Conservation (phyloP, 2,797 vertebrate species). For the Microtus californicus region DNA sequence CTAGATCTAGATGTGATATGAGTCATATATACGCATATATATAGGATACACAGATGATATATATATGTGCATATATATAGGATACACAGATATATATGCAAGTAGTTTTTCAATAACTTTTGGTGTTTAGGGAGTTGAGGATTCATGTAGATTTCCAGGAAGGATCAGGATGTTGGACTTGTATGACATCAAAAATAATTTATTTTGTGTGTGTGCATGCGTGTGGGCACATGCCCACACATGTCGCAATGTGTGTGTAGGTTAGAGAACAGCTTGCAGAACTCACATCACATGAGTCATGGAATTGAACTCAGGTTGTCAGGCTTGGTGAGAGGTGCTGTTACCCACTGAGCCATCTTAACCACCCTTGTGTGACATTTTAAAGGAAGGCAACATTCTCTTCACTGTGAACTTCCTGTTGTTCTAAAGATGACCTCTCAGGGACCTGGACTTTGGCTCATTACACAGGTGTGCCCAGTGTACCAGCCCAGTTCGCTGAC, state of each 20-base stretch:
- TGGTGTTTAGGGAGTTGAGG: not conserved
- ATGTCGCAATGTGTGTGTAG: no score
- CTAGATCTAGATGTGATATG: not conserved
- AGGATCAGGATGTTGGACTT: not conserved
- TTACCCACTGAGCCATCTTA: not conserved
- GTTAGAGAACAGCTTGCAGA: not conserved
- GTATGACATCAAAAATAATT: not conserved
- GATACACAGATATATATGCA: not conserved
- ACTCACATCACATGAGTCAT: not conserved
- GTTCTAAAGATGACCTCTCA: not conserved
- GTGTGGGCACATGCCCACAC: not conserved
- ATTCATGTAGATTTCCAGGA: not conserved
- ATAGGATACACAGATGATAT: no score
- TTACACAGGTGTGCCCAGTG: not conserved
- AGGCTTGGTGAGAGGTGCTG: not conserved
- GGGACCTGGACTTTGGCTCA: not conserved
- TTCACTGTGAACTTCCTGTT: not conserved
- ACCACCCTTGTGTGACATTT: not conserved
- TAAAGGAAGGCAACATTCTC: not conserved
- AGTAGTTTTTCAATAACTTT: not conserved
- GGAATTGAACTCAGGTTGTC: not conserved
- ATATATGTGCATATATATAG: no score
- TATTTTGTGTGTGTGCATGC: not conserved
- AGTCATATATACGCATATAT: not conserved
- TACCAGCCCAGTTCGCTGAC: not conserved